Percentiles rank a stretch among this genome's conserved stretches.
phyloP scores from a whole-genome alignment of 2,888 invertebrate genomes.

The Ichneumoninae sp. region DNA sequence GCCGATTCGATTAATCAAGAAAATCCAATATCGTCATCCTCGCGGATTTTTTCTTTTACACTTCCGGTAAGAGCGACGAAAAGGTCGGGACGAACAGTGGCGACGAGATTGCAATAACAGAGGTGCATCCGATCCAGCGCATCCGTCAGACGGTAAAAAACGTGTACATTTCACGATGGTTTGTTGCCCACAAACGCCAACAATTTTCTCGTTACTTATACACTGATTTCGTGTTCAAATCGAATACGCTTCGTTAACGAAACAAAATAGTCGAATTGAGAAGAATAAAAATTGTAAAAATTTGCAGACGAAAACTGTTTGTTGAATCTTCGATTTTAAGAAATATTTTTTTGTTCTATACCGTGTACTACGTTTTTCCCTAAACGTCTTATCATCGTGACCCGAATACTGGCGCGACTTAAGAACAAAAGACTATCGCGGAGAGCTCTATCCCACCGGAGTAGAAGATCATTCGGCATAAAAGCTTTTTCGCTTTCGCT shows the following conservation, averaged over 20 bases:
- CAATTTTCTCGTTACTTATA: no score
- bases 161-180: not conserved
- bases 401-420: constrained; percentile 7
- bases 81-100: not conserved
- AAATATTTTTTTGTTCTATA: not conserved
- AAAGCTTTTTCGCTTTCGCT: constrained; percentile 37
- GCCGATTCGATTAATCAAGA: constrained; percentile 10
- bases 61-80: not conserved
- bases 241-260: not conserved
- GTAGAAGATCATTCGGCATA: constrained; percentile 44
- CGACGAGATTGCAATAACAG: not conserved
- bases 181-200: not conserved
- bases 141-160: no score
- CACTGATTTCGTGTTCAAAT: not conserved
- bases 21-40: constrained; percentile 5
- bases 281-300: not conserved
- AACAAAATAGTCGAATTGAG: not conserved
- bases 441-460: constrained; percentile 7
- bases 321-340: not conserved
- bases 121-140: not conserved
- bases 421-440: constrained; percentile 28
- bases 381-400: constrained; percentile 30
- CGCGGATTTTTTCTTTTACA: not conserved
- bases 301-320: not conserved
- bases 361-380: not conserved